These are phyloP conservation scores for Alca torda DNA, from an alignment of 2,797 vertebrate species.

Conservation along the genomic window DNA sequence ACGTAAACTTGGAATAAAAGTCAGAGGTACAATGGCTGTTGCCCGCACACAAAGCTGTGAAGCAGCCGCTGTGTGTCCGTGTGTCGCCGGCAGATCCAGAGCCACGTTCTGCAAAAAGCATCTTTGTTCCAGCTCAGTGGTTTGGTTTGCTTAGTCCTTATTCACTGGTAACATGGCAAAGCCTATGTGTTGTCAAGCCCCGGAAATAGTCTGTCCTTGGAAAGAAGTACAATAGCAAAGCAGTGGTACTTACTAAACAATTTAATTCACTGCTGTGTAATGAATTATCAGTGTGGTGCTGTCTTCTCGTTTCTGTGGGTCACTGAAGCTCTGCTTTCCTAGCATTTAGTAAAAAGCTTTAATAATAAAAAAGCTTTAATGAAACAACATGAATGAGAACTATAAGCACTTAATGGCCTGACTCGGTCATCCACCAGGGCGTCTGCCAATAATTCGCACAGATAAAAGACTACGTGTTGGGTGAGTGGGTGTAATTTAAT, in stretches of 20 bases:
- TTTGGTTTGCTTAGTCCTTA: not conserved
- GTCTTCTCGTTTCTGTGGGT: not conserved
- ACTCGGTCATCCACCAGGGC: not conserved
- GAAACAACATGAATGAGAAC: not conserved
- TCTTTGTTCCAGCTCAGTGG: not conserved
- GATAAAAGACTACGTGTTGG: not conserved
- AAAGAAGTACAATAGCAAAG: not conserved
- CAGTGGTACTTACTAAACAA: not conserved
- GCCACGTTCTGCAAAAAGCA: not conserved
- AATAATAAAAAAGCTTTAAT: not conserved
- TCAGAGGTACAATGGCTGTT: not conserved
- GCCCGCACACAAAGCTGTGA: not conserved
- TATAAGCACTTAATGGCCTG: not conserved
- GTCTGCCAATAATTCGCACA: not conserved
- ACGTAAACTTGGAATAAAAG: not conserved
- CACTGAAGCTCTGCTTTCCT: not conserved
- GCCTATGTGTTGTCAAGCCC: not conserved
- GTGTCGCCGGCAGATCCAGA: not conserved
- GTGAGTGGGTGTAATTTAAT: not conserved
- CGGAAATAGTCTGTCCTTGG: not conserved
- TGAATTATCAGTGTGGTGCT: not conserved
- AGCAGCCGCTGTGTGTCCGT: rapidly evolving
- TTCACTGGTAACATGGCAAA: not conserved
- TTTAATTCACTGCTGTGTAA: not conserved
- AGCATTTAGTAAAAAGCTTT: not conserved